phyloP scores from a whole-genome alignment of 2,888 invertebrate species.

The Dusona sp. region DNA sequence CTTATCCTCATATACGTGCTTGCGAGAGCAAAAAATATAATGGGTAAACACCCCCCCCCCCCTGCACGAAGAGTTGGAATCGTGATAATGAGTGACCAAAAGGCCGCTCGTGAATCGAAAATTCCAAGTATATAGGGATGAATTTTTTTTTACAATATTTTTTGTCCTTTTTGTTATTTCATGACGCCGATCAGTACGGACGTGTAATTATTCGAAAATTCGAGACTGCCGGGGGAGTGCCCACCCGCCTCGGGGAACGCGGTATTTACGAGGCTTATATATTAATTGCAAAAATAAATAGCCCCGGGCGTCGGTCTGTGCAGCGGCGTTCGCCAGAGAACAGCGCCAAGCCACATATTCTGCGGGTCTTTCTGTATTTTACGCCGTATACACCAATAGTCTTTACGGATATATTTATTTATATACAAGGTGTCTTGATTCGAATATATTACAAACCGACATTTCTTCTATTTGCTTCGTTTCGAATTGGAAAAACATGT shows the following conservation, averaged over 20 bases:
- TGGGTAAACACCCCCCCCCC: too few species aligned
- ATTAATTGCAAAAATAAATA: conserved; percentile 84
- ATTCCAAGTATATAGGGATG: background rate
- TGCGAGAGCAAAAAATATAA: background rate
- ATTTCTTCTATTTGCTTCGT: background rate
- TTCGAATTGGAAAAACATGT: background rate
- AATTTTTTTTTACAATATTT: background rate
- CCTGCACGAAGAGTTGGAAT: too few species aligned
- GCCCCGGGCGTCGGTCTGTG: conserved; percentile 71
- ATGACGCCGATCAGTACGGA: conserved; percentile 79
- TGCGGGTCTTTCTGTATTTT: conserved; percentile 42
- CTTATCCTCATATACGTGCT: background rate
- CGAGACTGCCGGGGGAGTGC: conserved; percentile 72
- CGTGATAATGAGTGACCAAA: background rate
- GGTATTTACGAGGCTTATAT: conserved; percentile 84
- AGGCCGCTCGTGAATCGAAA: background rate
- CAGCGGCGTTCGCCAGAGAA: conserved; percentile 31
- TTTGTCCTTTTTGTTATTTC: conserved; percentile 10
- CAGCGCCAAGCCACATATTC: conserved; percentile 37
- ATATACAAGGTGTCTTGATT: conserved; percentile 15
- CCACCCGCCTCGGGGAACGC: conserved; percentile 71
- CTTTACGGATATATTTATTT: background rate
- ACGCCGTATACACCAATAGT: conserved; percentile 12
- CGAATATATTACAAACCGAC: background rate
- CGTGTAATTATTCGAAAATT: conserved; percentile 81